Conservation (phyloP, 2,888 invertebrate genomes). For the Coenonympha glycerion region DNA sequence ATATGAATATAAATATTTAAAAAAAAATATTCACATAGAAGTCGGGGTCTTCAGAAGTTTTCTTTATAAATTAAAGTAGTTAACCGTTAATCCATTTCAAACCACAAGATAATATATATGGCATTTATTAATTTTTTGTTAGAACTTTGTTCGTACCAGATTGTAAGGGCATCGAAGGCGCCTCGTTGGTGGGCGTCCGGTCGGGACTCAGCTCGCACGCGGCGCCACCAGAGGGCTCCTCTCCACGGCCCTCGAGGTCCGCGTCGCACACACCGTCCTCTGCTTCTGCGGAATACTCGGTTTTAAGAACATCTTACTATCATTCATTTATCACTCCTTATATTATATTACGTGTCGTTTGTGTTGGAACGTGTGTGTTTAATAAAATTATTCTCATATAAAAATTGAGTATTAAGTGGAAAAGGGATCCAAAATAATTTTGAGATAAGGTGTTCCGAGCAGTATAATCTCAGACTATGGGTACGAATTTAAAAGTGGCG, state of each 20-base stretch:
- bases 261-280: constrained; percentile 68
- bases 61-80: too few species aligned
- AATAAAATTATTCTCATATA: not conserved
- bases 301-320: not conserved
- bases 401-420: not conserved
- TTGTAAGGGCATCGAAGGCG: constrained; percentile 69
- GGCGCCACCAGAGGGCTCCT: constrained; percentile 61
- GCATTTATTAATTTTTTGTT: too few species aligned
- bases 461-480: not conserved
- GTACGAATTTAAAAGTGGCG: not conserved
- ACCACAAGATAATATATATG: too few species aligned
- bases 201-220: constrained; percentile 69
- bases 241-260: constrained; percentile 57
- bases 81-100: too few species aligned
- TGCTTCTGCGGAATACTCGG: constrained; percentile 51
- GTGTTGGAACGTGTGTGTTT: not conserved
- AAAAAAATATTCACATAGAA: too few species aligned
- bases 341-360: not conserved
- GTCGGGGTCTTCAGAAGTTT: too few species aligned
- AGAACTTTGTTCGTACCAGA: constrained; percentile 57
- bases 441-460: not conserved
- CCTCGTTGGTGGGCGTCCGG: constrained; percentile 73
- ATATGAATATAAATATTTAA: too few species aligned
- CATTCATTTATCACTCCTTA: not conserved
- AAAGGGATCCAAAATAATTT: not conserved